Evolutionary conservation across 1,140 invertebrate species (phyloP), one percentile per base, ranked within the genome.

Genomic region (Hyposmocoma kahamanoa): DNA sequence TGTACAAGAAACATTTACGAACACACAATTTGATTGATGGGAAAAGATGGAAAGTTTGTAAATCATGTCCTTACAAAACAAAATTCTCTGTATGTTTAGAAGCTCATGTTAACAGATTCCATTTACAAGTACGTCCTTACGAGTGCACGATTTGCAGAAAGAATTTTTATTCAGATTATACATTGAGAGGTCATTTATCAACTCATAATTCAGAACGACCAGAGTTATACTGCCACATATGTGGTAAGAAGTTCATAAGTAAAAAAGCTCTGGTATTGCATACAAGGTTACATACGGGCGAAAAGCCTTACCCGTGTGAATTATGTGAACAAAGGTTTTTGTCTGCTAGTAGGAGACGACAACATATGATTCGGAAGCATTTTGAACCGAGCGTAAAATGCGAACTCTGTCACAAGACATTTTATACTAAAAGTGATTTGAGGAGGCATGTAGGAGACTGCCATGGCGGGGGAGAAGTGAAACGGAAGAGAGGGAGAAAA

Each of bases 301-400:
- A 59, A 22, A 50, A 34, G 6, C 68, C 68, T 0, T 71, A 66
- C 26, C 11, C 47, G 2, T 71, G 68, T 57, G 59, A 71, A 19
- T 32, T 63, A 22, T 71, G 67, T 13, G 57, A 47, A 0, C 59
- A 65, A 24, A 68, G 54, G 18, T 71, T 71, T 34, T 39, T 61
- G n/a, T 62, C 68, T n/a, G 62, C 68, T 0, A 67, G 64, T 36
- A 59, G 62, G 18, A 56, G 62, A 47, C 65, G 59, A 32, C 59
- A 56, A 0, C 68, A 71, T 46, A 56, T 50, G 34, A 36, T 66
- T 13, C 65, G 58, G 30, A 63, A 59, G 38, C 68, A 71, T 55
- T 51, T 49, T 10, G 56, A 59, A 21, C 60, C 55, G 9, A 50
- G 53, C 5, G 43, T 66, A 5, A 6, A 34, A 3, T 69, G 67